Base-by-base conservation (phyloP, 1,140 invertebrate genomes). In the Lordiphosa clarofinis region DNA sequence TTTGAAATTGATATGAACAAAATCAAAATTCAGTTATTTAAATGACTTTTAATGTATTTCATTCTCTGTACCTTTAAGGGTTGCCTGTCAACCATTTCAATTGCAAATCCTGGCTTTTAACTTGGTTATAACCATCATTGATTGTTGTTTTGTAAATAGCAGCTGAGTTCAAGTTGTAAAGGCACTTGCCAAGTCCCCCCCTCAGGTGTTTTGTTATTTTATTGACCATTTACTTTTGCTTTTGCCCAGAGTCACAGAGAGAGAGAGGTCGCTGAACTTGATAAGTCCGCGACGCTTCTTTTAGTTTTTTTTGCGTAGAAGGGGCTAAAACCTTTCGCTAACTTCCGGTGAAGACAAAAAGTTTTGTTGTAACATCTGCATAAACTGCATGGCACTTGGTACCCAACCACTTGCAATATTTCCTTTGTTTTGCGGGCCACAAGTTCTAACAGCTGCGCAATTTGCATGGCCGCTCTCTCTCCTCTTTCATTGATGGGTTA, bases 361-460 rank as follows among this genome's bases (percentile, higher is more conserved):
- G n/a, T 36, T 48, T 36, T 36, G 81, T 76, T 82, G 76, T 71
- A 82, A 76, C 76, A 81, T 81, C 76, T 81, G 76, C 76, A 72
- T 59, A 64, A 46, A 67, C 48, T 50, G 33, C 28, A 31, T 8
- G 44, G 33, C 54, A 19, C 19, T 19, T 19, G 19, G 19, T 19
- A 19, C 19, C 19, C 19, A 52, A 55, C 55, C 56, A 64, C 56
- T 56, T 67, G 64, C 56, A 70, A 70, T 70, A 46, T 8, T 35
- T 53, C 55, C 24, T 61, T 35, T 50, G 15, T 50, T 38, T 43
- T 4, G 11, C 19, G 28, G 28, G 28, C 28, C 28, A 8, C 28
- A 31, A 13, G 38, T 82, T 82, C 75, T 81, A 82, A 82, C 75
- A 81, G 75, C 76, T 82, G 75, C 75, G 47, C 40, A 58, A 68